Base-by-base conservation (phyloP, 92 coral and sea anemone genomes). In the Parazoanthus darwini region DNA sequence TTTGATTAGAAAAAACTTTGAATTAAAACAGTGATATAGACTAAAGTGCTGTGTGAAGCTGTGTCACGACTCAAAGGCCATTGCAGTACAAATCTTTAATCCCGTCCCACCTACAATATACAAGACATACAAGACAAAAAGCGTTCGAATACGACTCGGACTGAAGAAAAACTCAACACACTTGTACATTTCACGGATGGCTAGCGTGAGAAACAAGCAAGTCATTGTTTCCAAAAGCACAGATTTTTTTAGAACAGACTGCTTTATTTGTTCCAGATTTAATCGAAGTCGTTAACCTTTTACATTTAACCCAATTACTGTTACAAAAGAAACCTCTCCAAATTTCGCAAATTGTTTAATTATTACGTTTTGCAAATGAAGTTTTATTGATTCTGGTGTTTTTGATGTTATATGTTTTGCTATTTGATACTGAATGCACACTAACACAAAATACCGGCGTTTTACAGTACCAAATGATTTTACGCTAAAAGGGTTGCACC, bases 121-220 rank as follows among this genome's bases (percentile, higher is more conserved):
- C 33, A 29, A 29, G 33, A 33, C 11, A 1, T 6, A 23, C 22
- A 10, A 11, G 46, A 76, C 51, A 77, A 38, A 43, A 38, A 39
- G 25, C 43, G 50, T 42, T 38, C 26, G 56, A 77, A 42, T 77
- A 36, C 5, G 42, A 25, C n/a, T 46, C 82, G 66, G 42, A 15
- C 82, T 46, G 82, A 23, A 79, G 82, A 25, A 29, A 79, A 44
- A 79, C 22, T 26, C 37, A 44, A 77, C 59, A 0, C 51, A 77
- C 84, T 80, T 80, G 85, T 58, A 51, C 85, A 80, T 80, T 80
- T 80, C 85, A 81, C 72, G 85, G 85, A 58, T 81, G 74, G 51
- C 29, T 38, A 2, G 48, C 50, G 85, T 26, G 65, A 33, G 42
- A 56, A 79, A 79, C 39, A 63, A 81, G 71, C 16, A 33, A 65